phyloP scores from a whole-genome alignment of 2,888 invertebrate species.

The Heliconius aoede region DNA sequence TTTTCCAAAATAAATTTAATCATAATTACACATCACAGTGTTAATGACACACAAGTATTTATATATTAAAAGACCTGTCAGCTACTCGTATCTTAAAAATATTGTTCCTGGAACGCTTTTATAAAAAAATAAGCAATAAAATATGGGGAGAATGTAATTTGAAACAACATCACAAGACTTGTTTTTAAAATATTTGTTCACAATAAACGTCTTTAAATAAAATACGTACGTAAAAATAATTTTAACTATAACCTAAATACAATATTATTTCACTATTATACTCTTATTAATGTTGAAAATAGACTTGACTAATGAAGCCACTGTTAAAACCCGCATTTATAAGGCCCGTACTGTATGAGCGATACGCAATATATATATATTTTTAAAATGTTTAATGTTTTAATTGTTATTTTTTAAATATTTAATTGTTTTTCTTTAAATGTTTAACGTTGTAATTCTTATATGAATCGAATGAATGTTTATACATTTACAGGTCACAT shows the following conservation, averaged over 20 bases:
- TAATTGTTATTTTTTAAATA: no score
- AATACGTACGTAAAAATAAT: neutral
- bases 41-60: constrained; percentile 32
- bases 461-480: no score
- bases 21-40: constrained; percentile 23
- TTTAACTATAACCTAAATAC: constrained; percentile 17
- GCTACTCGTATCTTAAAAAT: neutral
- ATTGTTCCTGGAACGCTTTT: neutral
- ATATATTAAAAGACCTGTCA: constrained; percentile 29
- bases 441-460: no score
- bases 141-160: neutral
- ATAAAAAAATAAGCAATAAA: neutral
- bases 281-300: constrained; percentile 28
- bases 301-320: constrained; percentile 30
- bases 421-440: no score
- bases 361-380: neutral
- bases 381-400: constrained; percentile 20
- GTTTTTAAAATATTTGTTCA: neutral
- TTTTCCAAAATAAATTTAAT: constrained; percentile 52
- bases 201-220: constrained; percentile 11
- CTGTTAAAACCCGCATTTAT: constrained; percentile 29
- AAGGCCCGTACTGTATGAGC: constrained; percentile 17
- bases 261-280: constrained; percentile 22
- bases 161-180: constrained; percentile 4
- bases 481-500: no score